Percentiles rank a stretch among this genome's conserved stretches.
These are phyloP conservation scores for Serinus canaria DNA, from an alignment of 2,113 vertebrate species.

Conservation along the genomic window DNA sequence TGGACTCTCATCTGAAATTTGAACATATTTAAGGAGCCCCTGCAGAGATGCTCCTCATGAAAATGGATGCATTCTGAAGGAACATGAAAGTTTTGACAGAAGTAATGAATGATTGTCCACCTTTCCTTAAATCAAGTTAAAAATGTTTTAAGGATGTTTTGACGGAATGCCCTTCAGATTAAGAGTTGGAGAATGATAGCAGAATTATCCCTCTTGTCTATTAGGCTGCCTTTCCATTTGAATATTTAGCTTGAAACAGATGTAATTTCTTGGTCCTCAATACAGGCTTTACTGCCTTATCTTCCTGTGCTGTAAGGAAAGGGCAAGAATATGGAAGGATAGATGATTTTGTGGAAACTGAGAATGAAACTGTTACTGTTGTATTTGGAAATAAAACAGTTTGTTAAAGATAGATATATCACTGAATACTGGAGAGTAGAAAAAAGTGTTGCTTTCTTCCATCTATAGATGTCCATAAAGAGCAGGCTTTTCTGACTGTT, in stretches of 20 bases:
- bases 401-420: not conserved
- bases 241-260: not conserved
- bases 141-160: not conserved
- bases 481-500: not conserved
- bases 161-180: not conserved
- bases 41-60: not conserved
- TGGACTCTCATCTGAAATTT: not conserved
- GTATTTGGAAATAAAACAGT: not conserved
- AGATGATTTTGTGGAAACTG: not conserved
- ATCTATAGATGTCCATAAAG: not conserved
- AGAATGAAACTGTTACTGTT: not conserved
- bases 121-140: not conserved
- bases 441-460: not conserved
- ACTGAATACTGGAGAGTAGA: not conserved
- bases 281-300: not conserved
- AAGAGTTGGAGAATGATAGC: not conserved
- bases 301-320: not conserved
- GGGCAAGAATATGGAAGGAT: not conserved
- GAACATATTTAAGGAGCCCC: not conserved
- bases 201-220: not conserved
- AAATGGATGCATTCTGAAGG: not conserved
- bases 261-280: not conserved
- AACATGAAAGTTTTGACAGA: not conserved
- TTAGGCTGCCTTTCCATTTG: not conserved
- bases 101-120: not conserved